Base-by-base conservation (phyloP, 2,797 vertebrate species). In the Xenops minutus region DNA sequence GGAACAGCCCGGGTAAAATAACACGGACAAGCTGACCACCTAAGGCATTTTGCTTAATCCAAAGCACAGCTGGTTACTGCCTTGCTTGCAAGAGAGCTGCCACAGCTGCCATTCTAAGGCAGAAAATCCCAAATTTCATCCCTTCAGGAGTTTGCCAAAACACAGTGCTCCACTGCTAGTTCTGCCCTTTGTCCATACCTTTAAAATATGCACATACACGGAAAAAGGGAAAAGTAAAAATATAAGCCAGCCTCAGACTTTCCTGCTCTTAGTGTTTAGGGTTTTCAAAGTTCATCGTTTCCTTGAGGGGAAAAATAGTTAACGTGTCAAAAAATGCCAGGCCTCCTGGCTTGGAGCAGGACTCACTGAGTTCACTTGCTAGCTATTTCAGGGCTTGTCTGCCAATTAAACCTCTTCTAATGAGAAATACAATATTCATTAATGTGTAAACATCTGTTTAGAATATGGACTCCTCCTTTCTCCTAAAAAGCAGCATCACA, bases 261-360 rank as follows among this genome's bases (percentile, higher is more conserved):
- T 26, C 39, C 68, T 95, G 71, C 63, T 85, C 37, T 83, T 80
- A 72, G 23, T 66, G 34, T 64, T 88, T 9, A 39, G 67, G 34
- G 30, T 34, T 95, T 95, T 93, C 63, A 84, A 85, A 95, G 73
- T 68, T 89, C 41, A 75, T 32, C 3, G 21, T 93, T 95, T 93
- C 80, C 85, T 93, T 82, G 71, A 92, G 92, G 88, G 78, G 43
- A 81, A 80, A 91, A 72, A 48, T 32, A 74, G 84, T 58, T 74
- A 76, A 73, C 0, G 3, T 82, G 55, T 88, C 78, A 88, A 87
- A 92, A 89, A 85, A 93, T 43, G 48, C 90, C 66, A 84, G 71
- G 77, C 16, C 56, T 93, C 14, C 52, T 93, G 72, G 72, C 52
- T 62, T 56, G 48, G 69, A 76, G 55, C 52, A 67, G 48, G 77